A percentile compares a stretch with the other conserved stretches of the same genome.
Evolutionary conservation across 1,140 invertebrate genomes (phyloP).

Genomic region (Matsumurasca onukii): DNA sequence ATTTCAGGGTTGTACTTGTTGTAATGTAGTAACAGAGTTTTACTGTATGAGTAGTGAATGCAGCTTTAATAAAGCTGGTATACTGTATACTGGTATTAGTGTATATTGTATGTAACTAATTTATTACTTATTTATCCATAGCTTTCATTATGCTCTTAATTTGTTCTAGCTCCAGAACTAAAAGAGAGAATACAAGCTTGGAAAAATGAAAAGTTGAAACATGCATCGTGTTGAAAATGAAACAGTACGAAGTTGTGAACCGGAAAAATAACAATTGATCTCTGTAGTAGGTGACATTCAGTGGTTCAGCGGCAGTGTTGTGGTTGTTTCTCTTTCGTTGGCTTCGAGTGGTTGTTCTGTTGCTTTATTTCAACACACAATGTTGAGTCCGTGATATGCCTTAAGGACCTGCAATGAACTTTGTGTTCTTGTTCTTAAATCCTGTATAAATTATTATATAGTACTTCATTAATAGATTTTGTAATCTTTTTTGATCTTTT

Average conservation of each 20-base stretch:
- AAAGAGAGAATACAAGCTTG: slow-evolving; percentile 76
- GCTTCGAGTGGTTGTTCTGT: slow-evolving; percentile 15
- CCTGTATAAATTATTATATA: background rate
- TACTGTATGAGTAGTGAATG: background rate
- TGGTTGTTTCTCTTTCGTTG: slow-evolving; percentile 20
- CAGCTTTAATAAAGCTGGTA: background rate
- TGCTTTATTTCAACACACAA: background rate
- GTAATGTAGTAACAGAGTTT: background rate
- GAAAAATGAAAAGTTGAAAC: slow-evolving; percentile 62
- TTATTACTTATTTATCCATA: background rate
- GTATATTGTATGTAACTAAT: background rate
- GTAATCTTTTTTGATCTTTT: background rate
- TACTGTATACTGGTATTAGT: background rate
- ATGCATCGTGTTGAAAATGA: slow-evolving; percentile 18
- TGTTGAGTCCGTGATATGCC: slow-evolving; percentile 2
- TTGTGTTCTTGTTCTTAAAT: slow-evolving; percentile 14
- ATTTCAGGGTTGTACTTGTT: background rate
- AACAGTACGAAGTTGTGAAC: background rate
- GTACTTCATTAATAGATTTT: slow-evolving; percentile 15
- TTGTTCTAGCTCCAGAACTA: slow-evolving; percentile 65
- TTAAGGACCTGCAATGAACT: slow-evolving; percentile 18
- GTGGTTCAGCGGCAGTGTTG: slow-evolving; percentile 1
- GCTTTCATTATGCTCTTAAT: slow-evolving; percentile 35
- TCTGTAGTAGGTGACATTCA: slow-evolving; percentile 9
- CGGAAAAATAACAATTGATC: slow-evolving; percentile 4